Evolutionary conservation across 2,888 invertebrate species (phyloP).

Genomic region (Drosophila pseudotakahashii): DNA sequence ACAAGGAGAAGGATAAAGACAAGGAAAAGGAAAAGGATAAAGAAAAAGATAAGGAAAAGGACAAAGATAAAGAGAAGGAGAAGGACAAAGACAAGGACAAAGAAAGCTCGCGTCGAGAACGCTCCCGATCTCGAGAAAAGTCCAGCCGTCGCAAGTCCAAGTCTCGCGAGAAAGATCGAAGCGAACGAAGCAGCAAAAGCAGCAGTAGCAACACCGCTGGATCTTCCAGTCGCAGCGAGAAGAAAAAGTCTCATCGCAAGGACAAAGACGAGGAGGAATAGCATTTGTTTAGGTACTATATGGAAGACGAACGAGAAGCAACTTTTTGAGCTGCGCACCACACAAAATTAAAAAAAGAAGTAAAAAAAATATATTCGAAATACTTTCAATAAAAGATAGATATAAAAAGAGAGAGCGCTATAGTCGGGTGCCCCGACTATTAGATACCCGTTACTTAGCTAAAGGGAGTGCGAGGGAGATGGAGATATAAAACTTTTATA

Average conservation of each 20-base stretch:
- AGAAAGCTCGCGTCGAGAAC: slow-evolving; percentile 81
- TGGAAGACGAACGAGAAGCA: slow-evolving; percentile 49
- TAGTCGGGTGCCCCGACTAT: no score
- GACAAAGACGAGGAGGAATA: slow-evolving; percentile 90
- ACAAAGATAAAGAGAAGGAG: slow-evolving; percentile 70
- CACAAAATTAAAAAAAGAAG: slow-evolving; percentile 16
- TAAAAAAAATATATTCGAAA: slow-evolving; percentile 15
- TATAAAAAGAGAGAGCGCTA: no score
- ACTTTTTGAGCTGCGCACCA: slow-evolving; percentile 44
- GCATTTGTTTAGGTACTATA: slow-evolving; percentile 65
- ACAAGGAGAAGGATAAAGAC: slow-evolving; percentile 61
- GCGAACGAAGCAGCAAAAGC: slow-evolving; percentile 76
- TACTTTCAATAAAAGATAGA: slow-evolving; percentile 59
- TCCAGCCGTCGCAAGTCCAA: slow-evolving; percentile 88
- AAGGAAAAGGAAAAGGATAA: slow-evolving; percentile 45
- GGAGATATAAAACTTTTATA: no score
- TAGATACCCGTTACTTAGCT: no score
- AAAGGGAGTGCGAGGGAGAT: no score
- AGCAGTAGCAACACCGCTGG: slow-evolving; percentile 46
- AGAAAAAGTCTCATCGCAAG: slow-evolving; percentile 90
- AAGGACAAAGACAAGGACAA: slow-evolving; percentile 56
- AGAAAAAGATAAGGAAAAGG: slow-evolving; percentile 54
- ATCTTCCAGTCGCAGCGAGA: slow-evolving; percentile 84
- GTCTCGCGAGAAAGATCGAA: slow-evolving; percentile 87
- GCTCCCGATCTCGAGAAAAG: slow-evolving; percentile 88